Base-by-base conservation (phyloP, 1,140 invertebrate genomes). In the Bombus confusus region DNA sequence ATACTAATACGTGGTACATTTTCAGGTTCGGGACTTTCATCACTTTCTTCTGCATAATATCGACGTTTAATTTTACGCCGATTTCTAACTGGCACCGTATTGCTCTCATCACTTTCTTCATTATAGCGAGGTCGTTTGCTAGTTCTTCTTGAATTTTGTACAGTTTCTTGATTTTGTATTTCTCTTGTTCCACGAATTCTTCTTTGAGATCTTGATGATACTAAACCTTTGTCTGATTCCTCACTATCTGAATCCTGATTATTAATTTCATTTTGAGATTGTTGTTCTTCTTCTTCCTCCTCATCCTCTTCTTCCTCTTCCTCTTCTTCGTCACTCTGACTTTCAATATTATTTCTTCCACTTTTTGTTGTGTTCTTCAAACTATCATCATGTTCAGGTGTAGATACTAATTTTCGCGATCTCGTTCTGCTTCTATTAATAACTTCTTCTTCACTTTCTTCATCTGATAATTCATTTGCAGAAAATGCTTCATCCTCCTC, bases 81-180 rank as follows among this genome's bases (percentile, higher is more conserved):
- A 62, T 93, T 94, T 88, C 93, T 93, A 34, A 91, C 87, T 31
- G 94, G 94, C 4, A 89, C 83, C 2, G 85, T 76, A 52, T 79
- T 88, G 87, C 93, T 94, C 10, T 92, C 94, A 1, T 95, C 94
- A 86, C 96, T 96, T 88, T 97, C 96, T 90, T 97, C 96, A 91
- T 96, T 97, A 90, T 97, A 97, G 13, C 94, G 95, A 8, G 96
- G 96, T 34, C 96, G 95, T 75, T 96, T 96, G 62, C 88, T 94
- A 85, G 89, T 96, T 89, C 94, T 93, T 90, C 93, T 93, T 74
- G 91, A 86, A 84, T 86, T 74, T 62, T 52, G 68, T 66, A 77
- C 41, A 88, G 62, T 69, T 59, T 90, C 83, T 80, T 80, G 84
- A 87, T 80, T 84, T 41, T 85, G 72, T 13, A 66, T 68, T 13